Percentiles rank a stretch among this genome's conserved stretches.
Conservation (phyloP, 2,113 vertebrate species). For the Rhinopomastus cyanomelas region DNA sequence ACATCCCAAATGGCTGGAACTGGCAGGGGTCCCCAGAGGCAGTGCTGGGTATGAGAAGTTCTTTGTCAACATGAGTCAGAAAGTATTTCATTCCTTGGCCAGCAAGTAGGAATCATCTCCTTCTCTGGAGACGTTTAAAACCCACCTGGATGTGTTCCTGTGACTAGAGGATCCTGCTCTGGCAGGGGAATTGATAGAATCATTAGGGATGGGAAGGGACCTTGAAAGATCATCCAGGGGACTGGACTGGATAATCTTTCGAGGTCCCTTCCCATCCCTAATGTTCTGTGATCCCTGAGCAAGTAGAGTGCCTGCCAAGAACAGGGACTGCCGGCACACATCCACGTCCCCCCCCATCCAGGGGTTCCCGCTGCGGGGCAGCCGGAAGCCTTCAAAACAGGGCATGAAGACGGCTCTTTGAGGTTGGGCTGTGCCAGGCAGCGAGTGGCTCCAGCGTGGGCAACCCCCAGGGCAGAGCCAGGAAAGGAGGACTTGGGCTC, state of each 20-base stretch:
- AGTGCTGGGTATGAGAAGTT: background rate
- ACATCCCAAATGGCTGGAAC: background rate
- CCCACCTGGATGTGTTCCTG: too few species aligned
- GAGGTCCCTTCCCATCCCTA: too few species aligned
- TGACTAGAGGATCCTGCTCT: too few species aligned
- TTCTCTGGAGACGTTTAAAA: too few species aligned
- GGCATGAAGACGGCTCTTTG: background rate
- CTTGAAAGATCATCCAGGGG: too few species aligned
- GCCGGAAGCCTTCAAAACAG: background rate
- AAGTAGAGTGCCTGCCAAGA: background rate
- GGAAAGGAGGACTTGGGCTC: background rate
- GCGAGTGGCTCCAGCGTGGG: background rate
- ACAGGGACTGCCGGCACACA: background rate
- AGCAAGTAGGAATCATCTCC: too few species aligned
- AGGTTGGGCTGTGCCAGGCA: background rate
- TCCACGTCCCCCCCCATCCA: accelerated
- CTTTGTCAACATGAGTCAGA: background rate
- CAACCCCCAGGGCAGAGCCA: background rate
- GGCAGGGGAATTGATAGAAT: too few species aligned
- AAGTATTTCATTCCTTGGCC: background rate
- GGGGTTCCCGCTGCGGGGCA: background rate
- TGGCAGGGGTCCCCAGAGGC: background rate
- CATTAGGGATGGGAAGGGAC: too few species aligned
- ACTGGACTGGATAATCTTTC: too few species aligned
- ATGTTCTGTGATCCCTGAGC: too few species aligned